Percentiles rank a stretch among this genome's conserved stretches.
phyloP scores from a whole-genome alignment of 2,113 vertebrate species.

The Neogobius melanostomus region DNA sequence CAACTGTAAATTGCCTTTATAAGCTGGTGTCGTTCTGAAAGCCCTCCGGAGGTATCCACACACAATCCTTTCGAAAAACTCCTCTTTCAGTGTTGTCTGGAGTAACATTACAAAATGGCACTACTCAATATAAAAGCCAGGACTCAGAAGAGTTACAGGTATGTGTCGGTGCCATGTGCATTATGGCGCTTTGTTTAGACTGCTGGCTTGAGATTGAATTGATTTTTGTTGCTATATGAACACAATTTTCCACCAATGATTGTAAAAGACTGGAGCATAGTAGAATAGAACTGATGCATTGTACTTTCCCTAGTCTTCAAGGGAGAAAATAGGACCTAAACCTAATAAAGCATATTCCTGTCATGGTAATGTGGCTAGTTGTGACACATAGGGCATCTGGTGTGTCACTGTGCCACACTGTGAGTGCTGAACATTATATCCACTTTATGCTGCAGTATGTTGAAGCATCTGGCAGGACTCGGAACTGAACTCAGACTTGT shows the following conservation, averaged over 20 bases:
- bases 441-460: no score
- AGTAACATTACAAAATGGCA: constrained; percentile 34
- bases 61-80: constrained; percentile 30
- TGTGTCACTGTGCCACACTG: no score
- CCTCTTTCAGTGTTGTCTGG: constrained; percentile 30
- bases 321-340: no score
- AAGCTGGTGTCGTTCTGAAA: constrained; percentile 50
- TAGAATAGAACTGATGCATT: neutral
- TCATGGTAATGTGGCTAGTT: no score
- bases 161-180: constrained; percentile 3
- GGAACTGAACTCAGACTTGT: no score
- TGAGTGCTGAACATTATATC: no score
- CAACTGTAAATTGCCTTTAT: constrained; percentile 62
- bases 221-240: neutral
- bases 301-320: neutral
- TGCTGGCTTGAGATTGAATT: neutral
- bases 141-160: constrained; percentile 22
- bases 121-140: constrained; percentile 28
- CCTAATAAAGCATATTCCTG: no score
- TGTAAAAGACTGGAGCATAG: neutral
- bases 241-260: neutral
- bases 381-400: no score
- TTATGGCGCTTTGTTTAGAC: neutral
- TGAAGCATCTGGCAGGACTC: no score
- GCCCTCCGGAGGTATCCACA: constrained; percentile 40